phyloP scores from a whole-genome alignment of 2,113 vertebrate genomes.

The Limnothrissa miodon region DNA sequence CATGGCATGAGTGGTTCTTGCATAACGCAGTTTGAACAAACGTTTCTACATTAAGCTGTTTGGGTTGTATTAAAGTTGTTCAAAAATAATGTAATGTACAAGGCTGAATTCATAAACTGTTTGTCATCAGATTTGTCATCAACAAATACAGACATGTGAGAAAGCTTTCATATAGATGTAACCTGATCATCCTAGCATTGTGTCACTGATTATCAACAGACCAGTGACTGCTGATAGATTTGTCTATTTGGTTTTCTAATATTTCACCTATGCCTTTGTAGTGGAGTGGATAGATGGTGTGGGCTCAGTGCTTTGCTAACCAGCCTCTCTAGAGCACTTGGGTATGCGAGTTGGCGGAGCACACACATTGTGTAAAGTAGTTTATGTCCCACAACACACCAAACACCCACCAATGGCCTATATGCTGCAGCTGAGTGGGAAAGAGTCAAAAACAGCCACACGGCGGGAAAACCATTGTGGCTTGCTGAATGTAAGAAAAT shows the following conservation, averaged over 20 bases:
- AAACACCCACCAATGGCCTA: slow-evolving; percentile 7
- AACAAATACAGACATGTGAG: neutral
- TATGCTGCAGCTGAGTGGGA: neutral
- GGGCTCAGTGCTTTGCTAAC: neutral
- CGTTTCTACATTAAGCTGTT: no score
- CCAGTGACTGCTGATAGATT: neutral
- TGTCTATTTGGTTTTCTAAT: neutral
- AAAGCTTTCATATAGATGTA: neutral
- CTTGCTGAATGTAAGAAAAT: neutral
- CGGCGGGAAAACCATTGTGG: neutral
- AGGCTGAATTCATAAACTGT: neutral
- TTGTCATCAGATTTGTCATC: neutral
- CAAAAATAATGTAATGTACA: neutral
- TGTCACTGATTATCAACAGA: neutral
- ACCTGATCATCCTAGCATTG: neutral
- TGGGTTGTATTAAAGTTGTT: no score
- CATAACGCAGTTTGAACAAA: no score
- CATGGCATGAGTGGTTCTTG: no score
- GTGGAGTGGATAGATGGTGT: neutral
- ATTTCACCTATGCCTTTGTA: neutral
- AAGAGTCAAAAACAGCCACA: neutral
- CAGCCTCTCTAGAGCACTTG: neutral
- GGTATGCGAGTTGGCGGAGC: neutral
- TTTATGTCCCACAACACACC: neutral
- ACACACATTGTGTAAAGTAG: neutral